phyloP scores from a whole-genome alignment of 2,888 invertebrate genomes.

The Drosophila limbata region DNA sequence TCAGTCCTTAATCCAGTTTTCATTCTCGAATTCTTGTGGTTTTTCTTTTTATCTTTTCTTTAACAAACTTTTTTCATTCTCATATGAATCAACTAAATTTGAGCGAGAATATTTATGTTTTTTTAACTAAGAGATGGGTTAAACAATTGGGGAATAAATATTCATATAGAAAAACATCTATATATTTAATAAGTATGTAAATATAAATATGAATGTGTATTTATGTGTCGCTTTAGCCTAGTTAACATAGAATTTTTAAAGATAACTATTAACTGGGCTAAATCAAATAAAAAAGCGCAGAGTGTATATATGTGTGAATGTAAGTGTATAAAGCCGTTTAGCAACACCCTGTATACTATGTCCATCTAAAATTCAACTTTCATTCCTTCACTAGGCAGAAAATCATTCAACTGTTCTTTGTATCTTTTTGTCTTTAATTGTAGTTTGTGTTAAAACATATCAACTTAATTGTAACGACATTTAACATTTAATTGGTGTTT shows the following conservation, averaged over 20 bases:
- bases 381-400: constrained; percentile 45
- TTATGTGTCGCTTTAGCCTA: neutral
- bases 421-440: constrained; percentile 21
- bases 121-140: constrained; percentile 60
- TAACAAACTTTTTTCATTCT: constrained; percentile 63
- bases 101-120: constrained; percentile 62
- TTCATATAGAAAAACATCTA: constrained; percentile 39
- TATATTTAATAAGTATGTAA: constrained; percentile 17
- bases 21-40: constrained; percentile 28
- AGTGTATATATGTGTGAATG: constrained; percentile 28
- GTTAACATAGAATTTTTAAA: neutral
- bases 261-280: neutral
- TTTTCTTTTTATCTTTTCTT: constrained; percentile 36
- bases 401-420: constrained; percentile 34
- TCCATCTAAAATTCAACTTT: constrained; percentile 45
- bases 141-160: constrained; percentile 59
- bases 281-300: constrained; percentile 1
- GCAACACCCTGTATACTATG: constrained; percentile 77
- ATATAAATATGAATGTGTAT: constrained; percentile 20
- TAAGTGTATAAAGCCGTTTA: constrained; percentile 64
- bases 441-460: constrained; percentile 69
- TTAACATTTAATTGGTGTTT: constrained; percentile 77
- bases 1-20: constrained; percentile 70
- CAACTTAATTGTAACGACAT: constrained; percentile 79
- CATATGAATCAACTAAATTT: constrained; percentile 68